Percentiles rank a stretch among this genome's conserved stretches.
Conservation (phyloP, 1,140 invertebrate genomes). For the Vanessa tameamea region DNA sequence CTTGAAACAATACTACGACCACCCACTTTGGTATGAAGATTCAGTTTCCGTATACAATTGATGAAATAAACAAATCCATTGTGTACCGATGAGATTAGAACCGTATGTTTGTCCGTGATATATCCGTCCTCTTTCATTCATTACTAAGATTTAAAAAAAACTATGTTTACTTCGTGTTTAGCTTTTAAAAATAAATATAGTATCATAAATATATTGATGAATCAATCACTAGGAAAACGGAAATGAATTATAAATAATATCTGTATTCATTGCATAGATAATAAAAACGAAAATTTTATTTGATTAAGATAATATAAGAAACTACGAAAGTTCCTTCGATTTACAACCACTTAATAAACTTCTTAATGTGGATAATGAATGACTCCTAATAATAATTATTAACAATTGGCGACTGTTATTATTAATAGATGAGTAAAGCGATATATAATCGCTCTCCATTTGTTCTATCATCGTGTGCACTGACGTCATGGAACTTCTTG, state of each 20-base stretch:
- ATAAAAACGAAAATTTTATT: background rate
- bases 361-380: background rate
- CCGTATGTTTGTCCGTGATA: constrained; percentile 64
- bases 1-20: constrained; percentile 34
- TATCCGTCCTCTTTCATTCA: constrained; percentile 54
- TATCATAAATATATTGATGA: constrained; percentile 7
- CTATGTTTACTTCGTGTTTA: background rate
- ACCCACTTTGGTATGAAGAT: constrained; percentile 45
- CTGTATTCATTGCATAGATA: background rate
- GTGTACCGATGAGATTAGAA: constrained; percentile 74
- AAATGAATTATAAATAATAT: background rate
- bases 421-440: constrained; percentile 31
- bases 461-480: constrained; percentile 31
- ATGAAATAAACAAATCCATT: constrained; percentile 76
- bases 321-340: background rate
- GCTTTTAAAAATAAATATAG: background rate
- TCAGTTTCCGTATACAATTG: constrained; percentile 42
- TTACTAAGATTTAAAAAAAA: background rate
- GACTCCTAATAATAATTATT: background rate
- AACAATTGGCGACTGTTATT: background rate
- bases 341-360: background rate
- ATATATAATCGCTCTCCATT: constrained; percentile 19
- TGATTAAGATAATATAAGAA: background rate
- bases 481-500: constrained; percentile 55
- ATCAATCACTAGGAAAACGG: background rate